These are phyloP conservation scores for Hylyphantes graminicola DNA, from an alignment of 1,140 invertebrate species.

Conservation along the genomic window DNA sequence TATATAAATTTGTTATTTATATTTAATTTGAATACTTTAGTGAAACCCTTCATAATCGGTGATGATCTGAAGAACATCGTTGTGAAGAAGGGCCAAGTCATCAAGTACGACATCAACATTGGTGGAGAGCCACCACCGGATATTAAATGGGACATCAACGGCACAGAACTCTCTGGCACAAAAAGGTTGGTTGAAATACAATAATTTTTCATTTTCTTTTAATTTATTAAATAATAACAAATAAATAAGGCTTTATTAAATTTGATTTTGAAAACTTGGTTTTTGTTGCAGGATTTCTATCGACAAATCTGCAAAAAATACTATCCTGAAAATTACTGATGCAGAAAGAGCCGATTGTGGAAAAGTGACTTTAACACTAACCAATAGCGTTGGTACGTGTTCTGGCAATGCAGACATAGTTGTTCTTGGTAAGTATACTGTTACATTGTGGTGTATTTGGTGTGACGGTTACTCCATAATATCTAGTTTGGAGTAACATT, in stretches of 20 bases:
- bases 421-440: conserved; percentile 77
- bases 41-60: conserved; percentile 92
- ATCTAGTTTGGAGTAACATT: too few relatives aligned
- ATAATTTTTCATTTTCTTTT: background rate
- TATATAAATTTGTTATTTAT: too few relatives aligned
- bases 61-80: conserved; percentile 86
- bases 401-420: conserved; percentile 87
- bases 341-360: conserved; percentile 88
- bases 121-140: conserved; percentile 94
- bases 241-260: background rate
- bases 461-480: too few relatives aligned
- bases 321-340: conserved; percentile 88
- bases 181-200: conserved; percentile 43
- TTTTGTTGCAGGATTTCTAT: conserved; percentile 65
- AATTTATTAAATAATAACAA: background rate
- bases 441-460: too few relatives aligned
- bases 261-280: background rate
- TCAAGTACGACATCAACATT: conserved; percentile 93
- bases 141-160: conserved; percentile 82
- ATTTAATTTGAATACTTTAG: conserved; percentile 66
- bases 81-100: conserved; percentile 92
- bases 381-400: conserved; percentile 85
- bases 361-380: conserved; percentile 86
- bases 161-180: conserved; percentile 77
- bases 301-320: conserved; percentile 79